These are phyloP conservation scores for Theocolax elegans DNA, from an alignment of 1,140 invertebrate species.

Conservation along the genomic window DNA sequence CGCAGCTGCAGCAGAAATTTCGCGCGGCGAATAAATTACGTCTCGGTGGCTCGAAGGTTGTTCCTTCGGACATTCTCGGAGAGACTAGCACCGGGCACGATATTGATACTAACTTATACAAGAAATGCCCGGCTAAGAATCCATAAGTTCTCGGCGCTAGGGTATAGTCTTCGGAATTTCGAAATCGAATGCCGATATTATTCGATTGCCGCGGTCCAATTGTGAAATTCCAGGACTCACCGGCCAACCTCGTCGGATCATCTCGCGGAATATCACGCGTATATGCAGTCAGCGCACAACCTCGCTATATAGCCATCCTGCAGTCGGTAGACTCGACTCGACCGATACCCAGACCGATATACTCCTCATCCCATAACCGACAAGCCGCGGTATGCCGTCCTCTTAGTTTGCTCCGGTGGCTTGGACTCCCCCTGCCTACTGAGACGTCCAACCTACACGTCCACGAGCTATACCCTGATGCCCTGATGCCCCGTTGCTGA, in stretches of 20 bases:
- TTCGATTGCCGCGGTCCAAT: slow-evolving; percentile 24
- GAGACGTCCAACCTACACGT: background rate
- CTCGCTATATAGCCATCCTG: background rate
- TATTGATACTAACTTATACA: slow-evolving; percentile 35
- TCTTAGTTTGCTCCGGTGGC: too few relatives aligned
- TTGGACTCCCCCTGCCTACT: slow-evolving; percentile 36
- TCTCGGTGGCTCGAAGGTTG: too few relatives aligned
- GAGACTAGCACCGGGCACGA: too few relatives aligned
- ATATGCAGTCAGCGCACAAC: background rate
- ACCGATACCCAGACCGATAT: too few relatives aligned
- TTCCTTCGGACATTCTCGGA: too few relatives aligned
- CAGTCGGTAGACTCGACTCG: too few relatives aligned
- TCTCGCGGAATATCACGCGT: background rate
- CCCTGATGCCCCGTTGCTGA: slow-evolving; percentile 48
- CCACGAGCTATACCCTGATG: too few relatives aligned
- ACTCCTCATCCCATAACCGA: too few relatives aligned
- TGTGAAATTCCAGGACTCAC: slow-evolving; percentile 21
- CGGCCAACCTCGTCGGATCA: background rate
- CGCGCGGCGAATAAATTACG: too few relatives aligned
- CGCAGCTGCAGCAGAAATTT: too few relatives aligned
- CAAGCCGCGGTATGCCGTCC: too few relatives aligned
- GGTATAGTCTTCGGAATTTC: slow-evolving; percentile 20
- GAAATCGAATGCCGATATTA: slow-evolving; percentile 35
- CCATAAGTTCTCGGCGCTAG: background rate
- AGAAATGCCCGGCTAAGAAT: slow-evolving; percentile 18